Evolutionary conservation across 2,797 vertebrate species (phyloP), one percentile per base, ranked within the genome.

Genomic region (Peromyscus nudipes): DNA sequence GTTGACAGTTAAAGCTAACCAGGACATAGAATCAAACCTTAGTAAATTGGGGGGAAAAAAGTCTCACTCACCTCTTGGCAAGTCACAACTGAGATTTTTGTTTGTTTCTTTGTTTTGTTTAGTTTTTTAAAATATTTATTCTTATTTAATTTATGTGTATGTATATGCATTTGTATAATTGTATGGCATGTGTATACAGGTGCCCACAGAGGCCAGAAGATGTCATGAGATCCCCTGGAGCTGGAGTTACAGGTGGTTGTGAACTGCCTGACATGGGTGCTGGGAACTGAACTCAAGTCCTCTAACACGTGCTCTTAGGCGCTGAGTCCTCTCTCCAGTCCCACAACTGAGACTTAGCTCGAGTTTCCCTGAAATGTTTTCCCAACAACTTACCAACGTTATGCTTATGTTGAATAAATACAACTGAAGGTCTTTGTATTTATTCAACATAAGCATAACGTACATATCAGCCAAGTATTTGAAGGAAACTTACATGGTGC

Each of bases 311-410:
- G 46, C 21, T 21, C 64, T 34, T 64, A 49, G 25, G 31, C n/a
- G 11, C 46, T 17, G 0, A 40, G 34, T 5, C 49, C 37, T 55
- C 23, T 71, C 34, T 55, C 49, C 2, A 71, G 23, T 29, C 14
- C 88, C 75, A 55, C 31, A 80, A n/a, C 25, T 84, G 52, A 94
- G 91, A 80, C 29, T n/a, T 46, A 87, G 12, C 25, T 95, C 27
- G 16, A 29, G 37, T 37, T 75, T 95, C 84, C 69, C 19, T 84
- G 49, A 34, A 21, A 84, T 11, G 0, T 60, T 43, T 13, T 77
- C 62, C 14, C 21, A 34, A 49, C 65, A 81, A 29, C 8, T 90
- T 92, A 55, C 6, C n/a, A 75, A 21, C n/a, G 43, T 46, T 7
- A 46, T 46, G 43, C 43, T 46, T 46, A 46, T 46, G 43, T 46